phyloP scores from a whole-genome alignment of 2,113 vertebrate genomes.

The Rhinichthys klamathensis region DNA sequence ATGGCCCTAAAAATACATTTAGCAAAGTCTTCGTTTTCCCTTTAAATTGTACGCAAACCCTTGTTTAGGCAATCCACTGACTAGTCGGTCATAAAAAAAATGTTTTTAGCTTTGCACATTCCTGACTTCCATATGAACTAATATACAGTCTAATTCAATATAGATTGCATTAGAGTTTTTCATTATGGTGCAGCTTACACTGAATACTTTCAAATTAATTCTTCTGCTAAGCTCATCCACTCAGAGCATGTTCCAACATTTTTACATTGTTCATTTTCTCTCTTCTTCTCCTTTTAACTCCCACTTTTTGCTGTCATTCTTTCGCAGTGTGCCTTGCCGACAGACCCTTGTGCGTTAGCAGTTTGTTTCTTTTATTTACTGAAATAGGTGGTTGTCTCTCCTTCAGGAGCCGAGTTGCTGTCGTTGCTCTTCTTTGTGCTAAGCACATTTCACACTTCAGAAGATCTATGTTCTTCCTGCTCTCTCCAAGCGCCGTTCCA shows the following conservation, averaged over 20 bases:
- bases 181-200: background rate
- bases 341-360: background rate
- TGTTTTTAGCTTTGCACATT: background rate
- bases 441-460: constrained; percentile 43
- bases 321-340: constrained; percentile 39
- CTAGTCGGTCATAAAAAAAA: background rate
- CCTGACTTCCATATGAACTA: background rate
- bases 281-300: background rate
- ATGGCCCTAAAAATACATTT: too few relatives aligned
- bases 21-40: too few relatives aligned
- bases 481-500: constrained; percentile 28
- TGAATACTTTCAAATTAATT: background rate
- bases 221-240: background rate
- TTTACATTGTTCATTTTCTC: background rate
- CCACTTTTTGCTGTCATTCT: constrained; percentile 17
- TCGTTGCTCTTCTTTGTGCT: constrained; percentile 40
- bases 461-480: constrained; percentile 10
- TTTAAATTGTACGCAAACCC: too few relatives aligned
- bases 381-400: background rate
- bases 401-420: constrained; percentile 14
- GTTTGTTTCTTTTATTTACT: constrained; percentile 43
- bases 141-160: background rate
- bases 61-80: too few relatives aligned
- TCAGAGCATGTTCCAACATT: background rate
- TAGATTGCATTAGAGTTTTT: background rate